Percentiles rank a stretch among this genome's conserved stretches.
Evolutionary conservation across 2,113 vertebrate species (phyloP).

Genomic region (Candoia aspera): DNA sequence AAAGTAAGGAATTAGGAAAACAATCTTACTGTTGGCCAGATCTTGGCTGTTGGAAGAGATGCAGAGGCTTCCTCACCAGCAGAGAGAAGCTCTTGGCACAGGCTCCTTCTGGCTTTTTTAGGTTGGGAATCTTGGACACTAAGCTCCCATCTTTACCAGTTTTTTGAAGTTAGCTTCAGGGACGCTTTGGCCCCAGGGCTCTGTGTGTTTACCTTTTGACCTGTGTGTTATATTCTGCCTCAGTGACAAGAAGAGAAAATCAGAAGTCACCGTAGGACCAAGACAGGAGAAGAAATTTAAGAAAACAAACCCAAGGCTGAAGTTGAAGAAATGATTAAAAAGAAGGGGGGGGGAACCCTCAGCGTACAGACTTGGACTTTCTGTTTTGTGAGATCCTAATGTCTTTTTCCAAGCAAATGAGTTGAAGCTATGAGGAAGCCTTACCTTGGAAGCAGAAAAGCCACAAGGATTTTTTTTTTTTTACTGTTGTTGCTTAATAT

Average conservation of each 20-base stretch:
- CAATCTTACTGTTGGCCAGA: not conserved
- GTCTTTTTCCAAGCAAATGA: conserved; percentile 38
- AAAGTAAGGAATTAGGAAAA: conserved; percentile 5
- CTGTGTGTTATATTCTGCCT: conserved; percentile 27
- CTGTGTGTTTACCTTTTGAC: not conserved
- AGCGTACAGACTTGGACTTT: conserved; percentile 14
- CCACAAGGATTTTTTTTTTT: not conserved
- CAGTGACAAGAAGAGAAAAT: conserved; percentile 93
- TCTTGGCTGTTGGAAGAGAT: not conserved
- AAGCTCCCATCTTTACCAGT: not conserved
- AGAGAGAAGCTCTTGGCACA: not conserved
- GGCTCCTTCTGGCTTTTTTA: not conserved
- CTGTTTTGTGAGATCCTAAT: conserved; percentile 5
- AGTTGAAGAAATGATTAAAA: conserved; percentile 70
- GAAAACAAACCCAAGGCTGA: conserved; percentile 78
- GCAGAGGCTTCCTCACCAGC: not conserved
- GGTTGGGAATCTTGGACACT: not conserved
- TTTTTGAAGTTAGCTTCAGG: not conserved
- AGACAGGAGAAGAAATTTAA: conserved; percentile 84
- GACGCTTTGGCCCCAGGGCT: no score
- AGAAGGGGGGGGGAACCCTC: conserved; percentile 9
- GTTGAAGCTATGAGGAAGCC: conserved; percentile 20
- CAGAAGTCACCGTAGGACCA: conserved; percentile 65
- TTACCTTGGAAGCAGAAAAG: conserved; percentile 14
- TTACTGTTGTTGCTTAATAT: conserved; percentile 19